Conservation (phyloP, 2,797 vertebrate species). For the Sandelia bainsii region DNA sequence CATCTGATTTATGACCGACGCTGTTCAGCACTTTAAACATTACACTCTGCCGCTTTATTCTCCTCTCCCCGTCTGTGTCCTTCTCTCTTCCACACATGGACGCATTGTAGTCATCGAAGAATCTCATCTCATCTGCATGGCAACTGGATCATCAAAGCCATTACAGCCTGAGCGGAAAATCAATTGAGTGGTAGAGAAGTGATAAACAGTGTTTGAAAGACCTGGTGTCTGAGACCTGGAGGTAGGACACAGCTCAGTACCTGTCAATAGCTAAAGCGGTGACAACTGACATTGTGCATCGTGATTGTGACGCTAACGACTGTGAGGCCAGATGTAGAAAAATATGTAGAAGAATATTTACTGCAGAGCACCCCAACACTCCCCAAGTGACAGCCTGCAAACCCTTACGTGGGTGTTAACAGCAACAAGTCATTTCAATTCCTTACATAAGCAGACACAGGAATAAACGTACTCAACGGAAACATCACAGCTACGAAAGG, state of each 20-base stretch:
- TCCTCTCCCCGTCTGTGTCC: neutral
- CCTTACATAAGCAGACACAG: slow-evolving; percentile 6
- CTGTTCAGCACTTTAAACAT: slow-evolving; percentile 15
- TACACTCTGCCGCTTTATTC: neutral
- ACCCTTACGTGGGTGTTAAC: slow-evolving; percentile 8
- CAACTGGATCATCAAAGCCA: slow-evolving; percentile 22
- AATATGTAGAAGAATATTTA: neutral
- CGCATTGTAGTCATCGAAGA: slow-evolving; percentile 7
- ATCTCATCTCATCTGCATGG: slow-evolving; percentile 27
- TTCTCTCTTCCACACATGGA: neutral
- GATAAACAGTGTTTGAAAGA: slow-evolving; percentile 7
- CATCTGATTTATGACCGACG: slow-evolving; percentile 30
- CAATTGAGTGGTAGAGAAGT: slow-evolving; percentile 16
- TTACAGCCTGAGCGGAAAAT: slow-evolving; percentile 29
- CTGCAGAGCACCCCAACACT: slow-evolving; percentile 3
- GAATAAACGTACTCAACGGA: neutral
- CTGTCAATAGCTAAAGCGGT: neutral
- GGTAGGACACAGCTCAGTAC: neutral
- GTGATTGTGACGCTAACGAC: neutral
- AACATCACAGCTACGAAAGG: neutral
- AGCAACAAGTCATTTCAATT: slow-evolving; percentile 19
- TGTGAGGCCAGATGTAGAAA: neutral
- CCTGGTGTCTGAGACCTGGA: neutral
- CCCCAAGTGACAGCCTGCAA: neutral
- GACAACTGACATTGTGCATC: too few relatives aligned